Evolutionary conservation across 1,140 invertebrate genomes (phyloP).

Genomic region (Atta colombica): DNA sequence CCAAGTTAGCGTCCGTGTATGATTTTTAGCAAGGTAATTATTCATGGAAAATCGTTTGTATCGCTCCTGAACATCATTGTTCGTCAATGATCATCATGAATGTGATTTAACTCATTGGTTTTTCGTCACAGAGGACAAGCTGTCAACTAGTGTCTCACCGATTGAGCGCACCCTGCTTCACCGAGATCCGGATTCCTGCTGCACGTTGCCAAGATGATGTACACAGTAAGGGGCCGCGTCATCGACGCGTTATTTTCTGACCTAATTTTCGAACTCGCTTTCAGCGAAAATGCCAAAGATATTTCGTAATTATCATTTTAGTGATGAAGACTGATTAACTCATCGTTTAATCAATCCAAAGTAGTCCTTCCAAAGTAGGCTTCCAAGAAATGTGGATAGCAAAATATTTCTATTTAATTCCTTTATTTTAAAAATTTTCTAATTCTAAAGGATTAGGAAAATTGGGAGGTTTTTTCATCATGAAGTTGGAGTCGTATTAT

Average conservation of each 20-base stretch:
- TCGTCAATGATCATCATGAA: neutral
- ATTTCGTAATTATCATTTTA: neutral
- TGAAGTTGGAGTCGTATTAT: neutral
- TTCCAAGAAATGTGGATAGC: neutral
- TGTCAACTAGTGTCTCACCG: slow-evolving; percentile 9
- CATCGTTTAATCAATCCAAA: no score
- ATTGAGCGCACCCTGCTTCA: slow-evolving; percentile 32
- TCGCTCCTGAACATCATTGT: neutral
- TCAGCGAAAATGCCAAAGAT: neutral
- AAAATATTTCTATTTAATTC: neutral
- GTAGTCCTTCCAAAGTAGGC: neutral
- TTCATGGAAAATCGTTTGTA: neutral
- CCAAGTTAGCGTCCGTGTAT: slow-evolving; percentile 60
- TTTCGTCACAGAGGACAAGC: neutral
- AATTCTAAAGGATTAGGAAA: neutral
- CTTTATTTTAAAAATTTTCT: neutral
- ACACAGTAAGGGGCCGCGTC: slow-evolving; percentile 84
- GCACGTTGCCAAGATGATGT: slow-evolving; percentile 85
- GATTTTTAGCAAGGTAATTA: neutral
- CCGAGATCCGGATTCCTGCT: neutral
- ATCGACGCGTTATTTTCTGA: neutral
- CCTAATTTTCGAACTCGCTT: neutral
- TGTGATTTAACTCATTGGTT: neutral
- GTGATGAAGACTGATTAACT: neutral
- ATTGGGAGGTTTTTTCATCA: neutral